Percentiles rank a stretch among this genome's conserved stretches.
Evolutionary conservation across 2,113 vertebrate genomes (phyloP).

Genomic region (Heterotilapia buettikoferi): DNA sequence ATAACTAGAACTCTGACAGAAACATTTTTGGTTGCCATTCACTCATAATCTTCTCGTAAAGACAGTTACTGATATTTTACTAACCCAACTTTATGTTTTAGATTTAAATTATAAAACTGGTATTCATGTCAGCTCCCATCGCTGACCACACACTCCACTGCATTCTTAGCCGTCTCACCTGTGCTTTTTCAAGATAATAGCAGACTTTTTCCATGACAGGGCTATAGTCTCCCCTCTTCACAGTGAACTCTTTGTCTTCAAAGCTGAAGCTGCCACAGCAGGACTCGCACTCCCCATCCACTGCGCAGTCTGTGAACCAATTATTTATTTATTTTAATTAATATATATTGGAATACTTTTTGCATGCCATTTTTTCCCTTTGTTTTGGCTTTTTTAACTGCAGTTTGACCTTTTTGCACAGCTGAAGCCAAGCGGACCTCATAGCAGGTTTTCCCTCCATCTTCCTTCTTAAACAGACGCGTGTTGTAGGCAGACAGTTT

Average conservation of each 20-base stretch:
- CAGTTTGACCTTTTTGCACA: slow-evolving; percentile 74
- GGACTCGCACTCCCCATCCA: slow-evolving; percentile 67
- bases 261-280: slow-evolving; percentile 77
- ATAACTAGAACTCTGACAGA: background rate
- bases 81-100: background rate
- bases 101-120: background rate
- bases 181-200: slow-evolving; percentile 77
- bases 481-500: slow-evolving; percentile 91
- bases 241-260: slow-evolving; percentile 73
- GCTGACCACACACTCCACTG: no score
- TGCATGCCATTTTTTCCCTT: background rate
- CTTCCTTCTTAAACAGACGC: slow-evolving; percentile 80
- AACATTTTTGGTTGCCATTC: background rate
- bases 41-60: background rate
- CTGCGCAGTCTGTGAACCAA: slow-evolving; percentile 63
- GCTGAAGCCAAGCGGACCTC: slow-evolving; percentile 88
- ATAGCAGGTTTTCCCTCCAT: slow-evolving; percentile 69
- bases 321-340: background rate
- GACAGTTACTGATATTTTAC: background rate
- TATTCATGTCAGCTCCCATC: background rate
- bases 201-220: slow-evolving; percentile 81
- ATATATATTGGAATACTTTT: background rate
- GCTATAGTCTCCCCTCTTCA: slow-evolving; percentile 83
- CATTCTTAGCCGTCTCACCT: slow-evolving; percentile 56
- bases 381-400: background rate